Percentiles rank a stretch among this genome's conserved stretches.
phyloP scores from a whole-genome alignment of 2,888 invertebrate genomes.

The Lochmaea capreae region DNA sequence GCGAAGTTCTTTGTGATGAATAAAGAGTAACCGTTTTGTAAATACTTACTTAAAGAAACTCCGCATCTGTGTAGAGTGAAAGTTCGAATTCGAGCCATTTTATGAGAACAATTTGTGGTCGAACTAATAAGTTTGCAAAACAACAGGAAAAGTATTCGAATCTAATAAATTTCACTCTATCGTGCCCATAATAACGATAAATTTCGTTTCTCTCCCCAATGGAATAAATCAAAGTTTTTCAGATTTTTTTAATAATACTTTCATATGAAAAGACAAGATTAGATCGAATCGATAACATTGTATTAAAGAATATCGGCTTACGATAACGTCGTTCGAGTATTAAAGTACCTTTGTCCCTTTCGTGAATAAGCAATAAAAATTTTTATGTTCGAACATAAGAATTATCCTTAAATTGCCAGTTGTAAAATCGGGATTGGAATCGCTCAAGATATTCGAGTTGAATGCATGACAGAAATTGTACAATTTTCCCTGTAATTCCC shows the following conservation, averaged over 20 bases:
- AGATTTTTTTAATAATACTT: neutral
- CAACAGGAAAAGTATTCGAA: no score
- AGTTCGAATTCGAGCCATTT: no score
- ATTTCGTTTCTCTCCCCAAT: neutral
- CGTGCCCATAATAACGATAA: no score
- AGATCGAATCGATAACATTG: slow-evolving; percentile 35
- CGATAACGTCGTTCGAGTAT: slow-evolving; percentile 32
- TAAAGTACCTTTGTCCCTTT: slow-evolving; percentile 37
- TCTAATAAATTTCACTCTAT: no score
- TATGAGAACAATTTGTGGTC: no score
- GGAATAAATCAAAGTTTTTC: neutral
- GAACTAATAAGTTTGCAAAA: no score
- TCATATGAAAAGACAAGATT: slow-evolving; percentile 5
- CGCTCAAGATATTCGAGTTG: slow-evolving; percentile 33
- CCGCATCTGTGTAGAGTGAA: no score
- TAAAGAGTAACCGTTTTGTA: no score
- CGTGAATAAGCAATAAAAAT: slow-evolving; percentile 45
- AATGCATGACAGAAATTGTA: slow-evolving; percentile 26
- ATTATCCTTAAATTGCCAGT: slow-evolving; percentile 41
- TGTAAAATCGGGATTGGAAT: slow-evolving; percentile 45
- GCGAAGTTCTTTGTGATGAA: no score
- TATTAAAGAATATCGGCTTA: slow-evolving; percentile 33
- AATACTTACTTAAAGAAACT: no score
- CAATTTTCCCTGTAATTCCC: slow-evolving; percentile 25
- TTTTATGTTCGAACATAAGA: slow-evolving; percentile 41